Evolutionary conservation across 2,797 vertebrate species (phyloP), one percentile per base, ranked within the genome.

Genomic region (Delichon dasypus): DNA sequence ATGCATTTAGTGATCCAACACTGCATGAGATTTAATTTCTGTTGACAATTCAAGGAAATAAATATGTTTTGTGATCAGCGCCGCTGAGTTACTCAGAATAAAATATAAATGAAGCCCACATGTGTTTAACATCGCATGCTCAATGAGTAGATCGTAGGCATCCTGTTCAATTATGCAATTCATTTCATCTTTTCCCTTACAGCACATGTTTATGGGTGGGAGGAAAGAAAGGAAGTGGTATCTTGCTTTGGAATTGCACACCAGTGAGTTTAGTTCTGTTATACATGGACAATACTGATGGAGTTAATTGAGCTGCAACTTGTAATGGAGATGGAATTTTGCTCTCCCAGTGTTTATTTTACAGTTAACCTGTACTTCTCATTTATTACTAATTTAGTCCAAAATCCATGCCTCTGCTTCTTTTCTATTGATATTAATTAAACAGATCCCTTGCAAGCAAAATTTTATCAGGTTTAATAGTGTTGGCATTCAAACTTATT

Each of bases 301-400:
- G 53, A 89, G 38, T 92, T 86, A 95, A 88, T 75, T 85, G 86
- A 70, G 61, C 47, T 89, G 51, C 81, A 93, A 10, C 9, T 16
- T 78, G 47, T 91, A 76, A 72, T 60, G 53, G 48, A 83, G 60
- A 36, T 22, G 32, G 50, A 89, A 78, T 77, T 93, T 93, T 75
- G 40, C 25, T 65, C 17, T 5, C n/a, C 60, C 42, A 34, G 13
- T 93, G 81, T 90, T 95, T 89, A 45, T 34, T 87, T 94, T 86
- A 30, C 60, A 44, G 25, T 73, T 91, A 88, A 34, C 44, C 36
- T 47, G 16, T 50, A 42, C 47, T 64, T 91, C 57, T 90, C 27
- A 82, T 92, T 94, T 95, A n/a, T 85, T 79, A 72, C 45, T 68
- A 73, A 65, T 92, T 78, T 84, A 82, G n/a, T 83, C 91, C 70